A percentile compares a stretch with the other conserved stretches of the same genome.
Evolutionary conservation across 2,113 vertebrate genomes (phyloP).

Genomic region (Lepisosteus osseus): DNA sequence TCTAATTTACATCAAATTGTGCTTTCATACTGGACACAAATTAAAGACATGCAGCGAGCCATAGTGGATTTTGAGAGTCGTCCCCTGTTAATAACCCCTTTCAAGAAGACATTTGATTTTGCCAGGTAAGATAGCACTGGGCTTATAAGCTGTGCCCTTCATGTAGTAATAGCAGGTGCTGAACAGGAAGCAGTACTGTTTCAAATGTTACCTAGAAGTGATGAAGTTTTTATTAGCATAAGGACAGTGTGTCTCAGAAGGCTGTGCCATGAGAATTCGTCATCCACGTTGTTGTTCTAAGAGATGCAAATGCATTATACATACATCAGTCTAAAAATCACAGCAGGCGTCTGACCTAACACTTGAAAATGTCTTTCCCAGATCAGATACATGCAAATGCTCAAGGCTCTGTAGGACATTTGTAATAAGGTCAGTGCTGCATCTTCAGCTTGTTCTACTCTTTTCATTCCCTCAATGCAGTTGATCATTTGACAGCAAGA

Average conservation of each 20-base stretch:
- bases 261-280: not conserved
- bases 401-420: not conserved
- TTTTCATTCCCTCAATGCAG: not conserved
- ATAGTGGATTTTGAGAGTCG: too few relatives aligned
- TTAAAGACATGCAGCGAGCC: too few relatives aligned
- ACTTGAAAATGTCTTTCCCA: not conserved
- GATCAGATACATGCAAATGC: not conserved
- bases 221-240: too few relatives aligned
- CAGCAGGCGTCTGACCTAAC: not conserved
- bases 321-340: not conserved
- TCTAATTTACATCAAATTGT: not conserved
- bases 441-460: not conserved
- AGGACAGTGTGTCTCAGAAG: not conserved
- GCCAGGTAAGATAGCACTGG: not conserved
- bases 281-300: too few relatives aligned
- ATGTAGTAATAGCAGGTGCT: not conserved
- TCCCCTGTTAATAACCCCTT: too few relatives aligned
- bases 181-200: not conserved
- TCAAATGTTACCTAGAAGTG: not conserved
- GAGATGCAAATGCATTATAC: not conserved
- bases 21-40: not conserved
- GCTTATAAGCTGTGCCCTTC: not conserved
- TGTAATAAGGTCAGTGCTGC: not conserved
- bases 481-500: not conserved
- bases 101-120: too few relatives aligned